Conservation (phyloP, 2,888 invertebrate species). For the Graphium colonna region DNA sequence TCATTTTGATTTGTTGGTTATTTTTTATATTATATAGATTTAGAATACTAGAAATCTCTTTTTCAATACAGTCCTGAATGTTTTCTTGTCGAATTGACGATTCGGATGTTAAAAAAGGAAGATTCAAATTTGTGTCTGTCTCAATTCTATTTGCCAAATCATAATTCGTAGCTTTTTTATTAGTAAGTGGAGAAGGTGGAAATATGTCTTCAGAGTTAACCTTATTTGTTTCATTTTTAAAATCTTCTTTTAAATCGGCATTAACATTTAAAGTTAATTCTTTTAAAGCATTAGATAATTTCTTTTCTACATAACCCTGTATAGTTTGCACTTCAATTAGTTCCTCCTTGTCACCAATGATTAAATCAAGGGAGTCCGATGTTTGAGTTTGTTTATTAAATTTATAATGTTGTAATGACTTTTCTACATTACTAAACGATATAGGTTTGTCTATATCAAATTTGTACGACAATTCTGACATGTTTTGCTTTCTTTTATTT, state of each 20-base stretch:
- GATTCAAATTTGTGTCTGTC: not conserved
- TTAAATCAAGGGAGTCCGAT: not conserved
- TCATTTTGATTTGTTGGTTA: not conserved
- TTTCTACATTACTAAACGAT: slow-evolving; percentile 31
- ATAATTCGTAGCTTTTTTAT: not conserved
- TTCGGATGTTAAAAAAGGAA: not conserved
- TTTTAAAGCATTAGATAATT: slow-evolving; percentile 8
- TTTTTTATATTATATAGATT: not conserved
- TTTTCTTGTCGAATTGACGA: not conserved
- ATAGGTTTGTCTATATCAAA: no score
- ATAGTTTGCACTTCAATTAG: not conserved
- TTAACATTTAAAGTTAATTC: slow-evolving; percentile 2
- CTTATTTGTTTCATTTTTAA: slow-evolving; percentile 13
- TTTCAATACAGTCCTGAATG: slow-evolving; percentile 7
- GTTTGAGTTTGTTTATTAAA: not conserved
- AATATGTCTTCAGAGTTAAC: slow-evolving; percentile 4
- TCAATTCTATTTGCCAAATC: not conserved
- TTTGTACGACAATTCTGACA: no score
- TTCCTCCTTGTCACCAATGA: not conserved
- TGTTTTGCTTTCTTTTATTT: not conserved
- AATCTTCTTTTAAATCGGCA: not conserved
- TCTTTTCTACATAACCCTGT: slow-evolving; percentile 1
- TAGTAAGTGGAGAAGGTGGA: not conserved
- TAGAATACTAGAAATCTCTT: slow-evolving; percentile 4
- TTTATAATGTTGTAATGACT: slow-evolving; percentile 35